These are phyloP conservation scores for Sepioteuthis lessoniana DNA, from an alignment of 2,888 invertebrate genomes.

Conservation along the genomic window DNA sequence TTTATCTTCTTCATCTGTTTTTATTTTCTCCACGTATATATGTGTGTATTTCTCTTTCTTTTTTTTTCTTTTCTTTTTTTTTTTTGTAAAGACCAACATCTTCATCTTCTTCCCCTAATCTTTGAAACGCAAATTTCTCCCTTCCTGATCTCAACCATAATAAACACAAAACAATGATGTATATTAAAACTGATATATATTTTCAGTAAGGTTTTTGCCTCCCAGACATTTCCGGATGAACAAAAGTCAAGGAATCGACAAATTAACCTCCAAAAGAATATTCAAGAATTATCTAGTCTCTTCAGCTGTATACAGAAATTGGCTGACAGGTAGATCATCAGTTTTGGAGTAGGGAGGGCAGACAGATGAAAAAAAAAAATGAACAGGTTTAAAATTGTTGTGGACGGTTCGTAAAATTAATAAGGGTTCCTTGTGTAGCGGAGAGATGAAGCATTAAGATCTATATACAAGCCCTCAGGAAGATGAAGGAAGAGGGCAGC, in stretches of 20 bases:
- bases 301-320: not conserved
- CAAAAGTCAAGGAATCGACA: not conserved
- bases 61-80: not conserved
- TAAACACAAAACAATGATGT: not conserved
- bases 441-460: not conserved
- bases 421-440: not conserved
- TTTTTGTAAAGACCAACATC: not conserved
- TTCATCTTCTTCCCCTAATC: not conserved
- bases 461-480: not conserved
- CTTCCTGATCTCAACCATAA: not conserved
- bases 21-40: no score
- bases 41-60: not conserved
- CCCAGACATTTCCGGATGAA: not conserved
- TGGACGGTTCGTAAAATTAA: not conserved
- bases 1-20: not conserved
- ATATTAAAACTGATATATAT: slow-evolving; percentile 12
- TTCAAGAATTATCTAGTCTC: not conserved
- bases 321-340: not conserved
- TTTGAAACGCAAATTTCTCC: no score
- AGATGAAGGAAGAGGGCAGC: not conserved
- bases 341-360: not conserved
- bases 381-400: not conserved
- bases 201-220: not conserved
- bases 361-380: not conserved
- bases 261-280: not conserved